These are phyloP conservation scores for Nipponia nippon DNA, from an alignment of 2,113 vertebrate species.

Conservation along the genomic window DNA sequence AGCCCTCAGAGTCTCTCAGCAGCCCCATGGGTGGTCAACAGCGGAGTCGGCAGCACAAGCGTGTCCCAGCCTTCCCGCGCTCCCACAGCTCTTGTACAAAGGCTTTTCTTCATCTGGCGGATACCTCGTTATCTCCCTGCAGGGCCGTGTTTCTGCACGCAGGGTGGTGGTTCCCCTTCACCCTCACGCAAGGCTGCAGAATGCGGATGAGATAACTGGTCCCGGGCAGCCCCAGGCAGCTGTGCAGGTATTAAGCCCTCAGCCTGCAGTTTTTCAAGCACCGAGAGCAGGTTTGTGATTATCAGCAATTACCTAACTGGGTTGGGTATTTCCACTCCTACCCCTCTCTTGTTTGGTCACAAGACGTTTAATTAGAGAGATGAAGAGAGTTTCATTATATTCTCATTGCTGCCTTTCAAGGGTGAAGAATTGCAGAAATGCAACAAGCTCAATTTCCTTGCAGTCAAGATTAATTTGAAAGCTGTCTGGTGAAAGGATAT, in stretches of 20 bases:
- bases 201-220: neutral
- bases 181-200: neutral
- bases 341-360: constrained; percentile 30
- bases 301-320: constrained; percentile 24
- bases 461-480: constrained; percentile 18
- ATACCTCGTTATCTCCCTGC: neutral
- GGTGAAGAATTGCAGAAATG: constrained; percentile 30
- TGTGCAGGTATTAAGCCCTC: neutral
- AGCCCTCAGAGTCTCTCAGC: neutral
- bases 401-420: constrained; percentile 15
- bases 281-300: neutral
- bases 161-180: neutral
- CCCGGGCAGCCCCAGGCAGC: constrained; percentile 32
- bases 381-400: constrained; percentile 16
- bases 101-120: neutral
- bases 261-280: neutral
- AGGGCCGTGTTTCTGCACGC: neutral
- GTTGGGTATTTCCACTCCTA: constrained; percentile 49
- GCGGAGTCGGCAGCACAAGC: neutral
- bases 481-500: neutral
- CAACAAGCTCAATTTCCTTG: neutral
- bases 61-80: neutral
- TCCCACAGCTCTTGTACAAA: neutral
- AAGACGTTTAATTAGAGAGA: constrained; percentile 41
- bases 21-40: neutral